Conservation (phyloP, 2,888 invertebrate genomes). For the Sericinus montela region DNA sequence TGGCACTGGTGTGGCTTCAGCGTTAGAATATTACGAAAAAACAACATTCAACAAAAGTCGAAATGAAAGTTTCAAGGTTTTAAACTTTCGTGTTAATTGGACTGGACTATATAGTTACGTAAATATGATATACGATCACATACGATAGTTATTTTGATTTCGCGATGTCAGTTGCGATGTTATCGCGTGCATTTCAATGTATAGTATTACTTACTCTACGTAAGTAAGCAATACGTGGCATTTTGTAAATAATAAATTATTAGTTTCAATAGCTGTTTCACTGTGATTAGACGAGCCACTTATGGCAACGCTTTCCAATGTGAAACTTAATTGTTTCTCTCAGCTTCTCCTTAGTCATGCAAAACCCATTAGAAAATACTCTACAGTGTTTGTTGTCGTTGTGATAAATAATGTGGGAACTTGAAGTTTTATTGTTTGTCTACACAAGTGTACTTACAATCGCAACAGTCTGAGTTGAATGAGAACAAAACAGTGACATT, state of each 20-base stretch:
- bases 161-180: background rate
- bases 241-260: constrained; percentile 20
- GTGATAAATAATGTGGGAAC: constrained; percentile 31
- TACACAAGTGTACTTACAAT: background rate
- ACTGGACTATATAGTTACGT: background rate
- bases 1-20: constrained; percentile 10
- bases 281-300: constrained; percentile 27
- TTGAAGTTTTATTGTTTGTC: constrained; percentile 9
- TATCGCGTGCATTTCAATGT: constrained; percentile 1
- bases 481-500: too few species aligned
- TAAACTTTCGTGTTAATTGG: constrained; percentile 4
- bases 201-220: background rate
- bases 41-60: background rate
- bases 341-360: constrained; percentile 55
- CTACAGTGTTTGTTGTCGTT: constrained; percentile 24
- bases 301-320: constrained; percentile 54
- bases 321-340: constrained; percentile 50
- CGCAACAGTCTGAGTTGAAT: background rate
- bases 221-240: background rate
- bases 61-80: constrained; percentile 8
- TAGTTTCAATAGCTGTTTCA: constrained; percentile 19
- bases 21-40: constrained; percentile 2
- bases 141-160: constrained; percentile 1
- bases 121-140: constrained; percentile 2
- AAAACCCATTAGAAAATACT: constrained; percentile 56